Evolutionary conservation across 2,113 vertebrate species (phyloP).

Genomic region (Hippocampus abdominalis): DNA sequence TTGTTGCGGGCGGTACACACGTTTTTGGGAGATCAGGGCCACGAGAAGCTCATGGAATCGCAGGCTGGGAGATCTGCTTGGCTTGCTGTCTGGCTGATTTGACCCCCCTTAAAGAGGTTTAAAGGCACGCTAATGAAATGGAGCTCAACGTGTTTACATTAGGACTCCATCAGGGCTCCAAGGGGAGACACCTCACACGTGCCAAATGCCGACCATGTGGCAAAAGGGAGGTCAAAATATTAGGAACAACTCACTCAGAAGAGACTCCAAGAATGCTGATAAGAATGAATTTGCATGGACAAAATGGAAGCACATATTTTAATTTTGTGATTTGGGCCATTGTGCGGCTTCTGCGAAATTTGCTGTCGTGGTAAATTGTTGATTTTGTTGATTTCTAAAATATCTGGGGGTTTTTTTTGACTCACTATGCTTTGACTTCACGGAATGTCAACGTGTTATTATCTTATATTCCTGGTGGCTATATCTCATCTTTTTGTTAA

Average conservation of each 20-base stretch:
- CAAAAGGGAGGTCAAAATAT: neutral
- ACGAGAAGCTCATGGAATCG: conserved; percentile 32
- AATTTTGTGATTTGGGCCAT: no score
- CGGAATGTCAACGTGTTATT: no score
- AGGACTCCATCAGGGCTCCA: neutral
- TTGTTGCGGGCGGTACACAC: conserved; percentile 7
- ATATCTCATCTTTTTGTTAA: no score
- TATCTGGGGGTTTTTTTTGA: no score
- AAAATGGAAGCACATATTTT: no score
- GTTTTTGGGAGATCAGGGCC: conserved; percentile 41
- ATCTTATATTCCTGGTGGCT: no score
- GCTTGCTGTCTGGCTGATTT: conserved; percentile 53
- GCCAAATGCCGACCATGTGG: neutral
- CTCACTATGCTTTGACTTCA: no score
- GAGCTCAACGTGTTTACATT: conserved; percentile 3
- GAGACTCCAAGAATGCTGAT: no score
- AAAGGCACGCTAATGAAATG: conserved; percentile 62
- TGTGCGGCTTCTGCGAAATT: no score
- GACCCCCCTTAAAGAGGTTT: conserved; percentile 60
- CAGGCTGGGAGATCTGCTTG: conserved; percentile 49
- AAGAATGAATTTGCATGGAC: neutral
- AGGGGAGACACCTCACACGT: neutral
- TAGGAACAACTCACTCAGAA: neutral
- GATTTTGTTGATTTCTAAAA: no score
- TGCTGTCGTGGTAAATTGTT: no score